Base-by-base conservation (phyloP, 2,797 vertebrate genomes). In the Macropus fuliginosus region DNA sequence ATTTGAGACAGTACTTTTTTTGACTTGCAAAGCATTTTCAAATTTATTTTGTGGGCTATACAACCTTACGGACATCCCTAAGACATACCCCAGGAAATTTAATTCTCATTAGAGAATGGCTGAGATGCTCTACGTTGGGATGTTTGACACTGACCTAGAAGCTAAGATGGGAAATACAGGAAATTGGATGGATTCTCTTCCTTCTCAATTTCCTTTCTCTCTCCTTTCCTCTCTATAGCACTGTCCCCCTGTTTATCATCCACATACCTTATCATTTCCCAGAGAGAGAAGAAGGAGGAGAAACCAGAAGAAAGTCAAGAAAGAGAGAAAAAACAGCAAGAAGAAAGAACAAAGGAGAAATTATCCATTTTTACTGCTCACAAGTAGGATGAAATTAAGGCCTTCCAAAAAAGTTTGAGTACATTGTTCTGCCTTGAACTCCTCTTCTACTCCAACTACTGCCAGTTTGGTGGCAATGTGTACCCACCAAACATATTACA, bases 171-270 rank as follows among this genome's bases (percentile, higher is more conserved):
- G 54, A 57, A 56, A 8, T 59, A 59, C 14, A 40, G 31, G 0
- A 18, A 11, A 31, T 0, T 0, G 13, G 10, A 27, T 0, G 0
- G 0, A 5, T 4, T 54, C 24, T 62, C 34, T 59, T 46, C 52
- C 6, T 34, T 90, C 54, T 8, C 27, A 1, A 21, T 52, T 27
- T 13, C 74, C 62, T 40, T 0, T 9, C 21, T 24, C 0, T 13
- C 55, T 34, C 62, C 27, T 9, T 3, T 24, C n/a, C 90, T 4
- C 5, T 11, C 56, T 12, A 81, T 9, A 46, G 18, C 66, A 87
- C 9, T 87, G 27, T 3, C 9, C 4, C 5, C 21, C 0, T 0
- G 1, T 29, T 54, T 31, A 1, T 27, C 40, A 18, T 4, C 31
- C 0, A 0, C 14, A 54, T 31, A 24, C 3, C 56, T 54, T 52